Conservation (phyloP, 2,113 vertebrate genomes). For the Anseranas semipalmata region DNA sequence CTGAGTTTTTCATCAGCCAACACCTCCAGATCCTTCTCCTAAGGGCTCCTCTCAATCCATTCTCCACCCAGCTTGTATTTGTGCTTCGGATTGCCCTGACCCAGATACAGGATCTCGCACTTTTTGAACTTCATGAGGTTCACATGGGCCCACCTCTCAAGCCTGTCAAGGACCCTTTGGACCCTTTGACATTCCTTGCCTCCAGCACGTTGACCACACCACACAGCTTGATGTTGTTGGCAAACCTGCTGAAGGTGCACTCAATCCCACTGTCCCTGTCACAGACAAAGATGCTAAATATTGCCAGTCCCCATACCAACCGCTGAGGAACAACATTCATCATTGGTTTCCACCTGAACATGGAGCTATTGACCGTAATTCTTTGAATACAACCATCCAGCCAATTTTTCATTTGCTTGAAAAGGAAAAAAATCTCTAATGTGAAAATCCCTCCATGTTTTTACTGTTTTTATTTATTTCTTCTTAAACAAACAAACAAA, state of each 20-base stretch:
- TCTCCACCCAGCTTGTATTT: background rate
- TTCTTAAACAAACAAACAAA: background rate
- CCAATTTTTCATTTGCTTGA: too few relatives aligned
- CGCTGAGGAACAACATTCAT: background rate
- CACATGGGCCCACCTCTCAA: background rate
- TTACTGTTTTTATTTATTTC: background rate
- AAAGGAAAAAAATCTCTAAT: background rate
- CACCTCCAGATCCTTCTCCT: background rate
- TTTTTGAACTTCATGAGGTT: too few relatives aligned
- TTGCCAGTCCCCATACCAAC: background rate
- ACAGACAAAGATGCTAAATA: background rate
- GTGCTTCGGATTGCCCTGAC: background rate
- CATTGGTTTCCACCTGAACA: background rate
- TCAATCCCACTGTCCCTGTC: background rate
- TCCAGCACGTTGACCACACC: background rate
- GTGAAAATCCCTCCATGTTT: background rate
- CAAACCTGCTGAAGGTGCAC: background rate
- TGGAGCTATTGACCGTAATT: background rate
- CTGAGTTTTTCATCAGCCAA: background rate
- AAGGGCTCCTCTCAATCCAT: background rate
- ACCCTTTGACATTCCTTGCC: background rate
- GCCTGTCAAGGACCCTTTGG: background rate
- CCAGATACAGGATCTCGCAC: too few relatives aligned
- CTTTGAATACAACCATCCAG: background rate
- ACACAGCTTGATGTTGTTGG: background rate